Evolutionary conservation across 1,140 invertebrate species (phyloP), one percentile per base, ranked within the genome.

Genomic region (Cotesia glomerata): DNA sequence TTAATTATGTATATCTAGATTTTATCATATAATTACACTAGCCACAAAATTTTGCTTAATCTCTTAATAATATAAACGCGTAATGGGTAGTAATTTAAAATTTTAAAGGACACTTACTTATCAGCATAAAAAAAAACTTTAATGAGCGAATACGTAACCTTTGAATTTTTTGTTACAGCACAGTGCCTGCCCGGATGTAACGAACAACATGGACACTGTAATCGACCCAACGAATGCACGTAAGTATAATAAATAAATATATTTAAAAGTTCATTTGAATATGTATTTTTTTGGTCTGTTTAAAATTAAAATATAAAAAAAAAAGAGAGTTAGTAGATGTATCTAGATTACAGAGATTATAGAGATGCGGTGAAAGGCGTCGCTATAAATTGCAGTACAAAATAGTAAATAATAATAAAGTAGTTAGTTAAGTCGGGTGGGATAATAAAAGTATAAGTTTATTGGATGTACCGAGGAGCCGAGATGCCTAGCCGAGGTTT

Each of bases 161-260:
- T 84, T 80, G 71, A 74, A 78, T 85, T 86, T 85, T 88, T 88
- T 91, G 88, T 94, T 95, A 82, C 92, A 97, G 95, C 95, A 82
- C 92, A 94, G 81, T 99, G 97, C 89, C 88, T 93, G 83, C 91
- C 94, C 83, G 97, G 96, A 82, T 99, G 97, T 89, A 91, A 97
- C 87, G 86, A 91, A 66, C 90, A 93, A 81, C 95, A 97, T 88
- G 97, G 97, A 81, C 92, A 93, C 85, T 99, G 97, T 90, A 92
- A 91, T 79, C 91, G 91, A 84, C 97, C 97, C 78, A 94, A 96
- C 89, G 95, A 98, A 89, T 98, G 97, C 94, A 91, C 91, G 96
- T 97, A 91, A 95, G 95, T 97, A 91, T 74, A 26, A 77, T 69
- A 26, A 56, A 76, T 66, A 72, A 36, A 32, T 70, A 54, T 18